Base-by-base conservation (phyloP, 2,888 invertebrate species). In the Timandra comae region DNA sequence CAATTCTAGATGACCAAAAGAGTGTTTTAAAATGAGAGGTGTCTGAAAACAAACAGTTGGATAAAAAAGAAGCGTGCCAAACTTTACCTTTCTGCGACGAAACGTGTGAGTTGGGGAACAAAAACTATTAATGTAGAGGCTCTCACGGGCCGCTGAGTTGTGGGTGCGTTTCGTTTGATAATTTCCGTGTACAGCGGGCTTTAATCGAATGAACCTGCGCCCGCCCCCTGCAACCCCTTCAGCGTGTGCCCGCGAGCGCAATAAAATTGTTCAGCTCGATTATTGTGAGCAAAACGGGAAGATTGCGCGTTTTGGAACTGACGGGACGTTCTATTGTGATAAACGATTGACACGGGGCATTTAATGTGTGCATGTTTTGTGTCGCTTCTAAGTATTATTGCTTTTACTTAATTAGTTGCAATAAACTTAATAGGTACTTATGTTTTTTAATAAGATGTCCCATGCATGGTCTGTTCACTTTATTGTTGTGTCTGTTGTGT, bases 101-200 rank as follows among this genome's bases (percentile, higher is more conserved):
- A 71, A 71, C 66, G 58, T 55, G 57, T 46, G 72, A 71, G 71
- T 72, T 69, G 61, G 64, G 56, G 54, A 70, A 80, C 79, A 80
- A 82, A 81, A 82, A 81, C 81, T 81, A 79, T 79, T 75, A 77
- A 77, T 74, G 75, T 73, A 75, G 71, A 71, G 67, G 62, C 72
- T 69, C 70, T 75, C 70, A 68, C 81, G 73, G 77, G 56, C 71
- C 75, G 79, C 55, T 81, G 81, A 71, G 63, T 75, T 70, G 75
- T 74, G 70, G 69, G 77, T 79, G 77, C 72, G 77, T 79, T 78
- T 71, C 80, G 82, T 81, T 81, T 81, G 79, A 82, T 84, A 81
- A 82, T 80, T 77, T 76, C 73, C 73, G 76, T 76, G 73, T 78
- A 79, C 75, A 74, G 68, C 67, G 63, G 65, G 72, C 70, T 81